Percentiles rank a stretch among this genome's conserved stretches.
Evolutionary conservation across 2,888 invertebrate species (phyloP).

Genomic region (Cordilura impudica): DNA sequence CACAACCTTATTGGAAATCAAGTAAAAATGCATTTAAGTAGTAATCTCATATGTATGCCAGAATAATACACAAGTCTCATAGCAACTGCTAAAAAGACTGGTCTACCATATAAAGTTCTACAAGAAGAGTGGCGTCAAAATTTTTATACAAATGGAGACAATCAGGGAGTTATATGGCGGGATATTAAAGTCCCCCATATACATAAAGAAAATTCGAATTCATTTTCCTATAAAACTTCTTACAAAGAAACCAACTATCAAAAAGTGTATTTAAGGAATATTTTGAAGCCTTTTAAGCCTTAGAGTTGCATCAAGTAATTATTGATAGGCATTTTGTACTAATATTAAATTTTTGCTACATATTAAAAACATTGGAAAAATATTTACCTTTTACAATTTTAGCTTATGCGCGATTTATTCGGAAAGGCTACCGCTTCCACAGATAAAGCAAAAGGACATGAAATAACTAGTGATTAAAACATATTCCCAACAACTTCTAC

Average conservation of each 20-base stretch:
- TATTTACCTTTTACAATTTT: slow-evolving; percentile 31
- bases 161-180: too few relatives aligned
- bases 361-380: slow-evolving; percentile 31
- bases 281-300: slow-evolving; percentile 33
- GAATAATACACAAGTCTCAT: too few relatives aligned
- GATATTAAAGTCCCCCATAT: too few relatives aligned
- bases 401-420: slow-evolving; percentile 35
- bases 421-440: slow-evolving; percentile 33
- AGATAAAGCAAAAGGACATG: slow-evolving; percentile 32
- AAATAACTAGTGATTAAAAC: slow-evolving; percentile 32
- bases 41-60: too few relatives aligned
- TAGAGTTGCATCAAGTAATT: slow-evolving; percentile 36
- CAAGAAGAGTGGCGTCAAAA: too few relatives aligned
- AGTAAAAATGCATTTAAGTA: too few relatives aligned
- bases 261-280: slow-evolving; percentile 20
- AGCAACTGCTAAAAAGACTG: too few relatives aligned
- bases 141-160: too few relatives aligned
- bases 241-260: too few relatives aligned
- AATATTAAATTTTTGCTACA: too few relatives aligned
- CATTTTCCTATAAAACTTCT: slow-evolving; percentile 42
- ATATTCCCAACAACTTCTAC: slow-evolving; percentile 37
- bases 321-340: slow-evolving; percentile 28
- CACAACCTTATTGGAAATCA: too few relatives aligned
- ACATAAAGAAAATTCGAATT: slow-evolving; percentile 19
- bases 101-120: too few relatives aligned